These are phyloP conservation scores for Caenorhabditis sinica DNA, from an alignment of 2,888 invertebrate species.

Conservation along the genomic window DNA sequence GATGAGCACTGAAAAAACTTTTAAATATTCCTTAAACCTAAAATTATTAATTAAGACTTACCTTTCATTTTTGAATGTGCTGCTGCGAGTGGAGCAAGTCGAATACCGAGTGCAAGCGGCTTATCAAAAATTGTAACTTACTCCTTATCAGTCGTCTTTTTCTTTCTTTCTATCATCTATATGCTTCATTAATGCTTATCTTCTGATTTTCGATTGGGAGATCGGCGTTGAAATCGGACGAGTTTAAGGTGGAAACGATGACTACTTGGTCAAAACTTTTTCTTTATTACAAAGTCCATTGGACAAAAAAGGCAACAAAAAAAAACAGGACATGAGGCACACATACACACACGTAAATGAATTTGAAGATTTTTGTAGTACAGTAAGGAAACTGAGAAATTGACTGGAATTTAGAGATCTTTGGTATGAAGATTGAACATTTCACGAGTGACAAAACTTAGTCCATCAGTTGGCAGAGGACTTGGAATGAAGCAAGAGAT, in stretches of 20 bases:
- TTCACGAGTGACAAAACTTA: constrained; percentile 75
- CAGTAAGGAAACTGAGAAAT: no score
- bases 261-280: not conserved
- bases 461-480: constrained; percentile 79
- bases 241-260: constrained; percentile 1
- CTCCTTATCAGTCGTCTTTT: constrained; percentile 31
- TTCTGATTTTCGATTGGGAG: constrained; percentile 34
- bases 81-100: constrained; percentile 34
- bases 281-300: not conserved
- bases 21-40: no score
- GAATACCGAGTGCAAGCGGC: constrained; percentile 36
- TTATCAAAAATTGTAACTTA: constrained; percentile 45
- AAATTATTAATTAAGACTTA: constrained; percentile 11
- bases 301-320: constrained; percentile 7
- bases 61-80: constrained; percentile 50
- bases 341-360: constrained; percentile 11
- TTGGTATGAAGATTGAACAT: constrained; percentile 68
- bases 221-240: constrained; percentile 27
- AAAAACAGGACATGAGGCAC: not conserved
- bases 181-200: constrained; percentile 44
- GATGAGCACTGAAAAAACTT: constrained; percentile 32
- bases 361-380: not conserved
- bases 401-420: constrained; percentile 63
- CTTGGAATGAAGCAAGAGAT: constrained; percentile 80
- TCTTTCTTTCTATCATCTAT: constrained; percentile 1